Conservation (phyloP, 2,113 vertebrate species). For the Sinocyclocheilus rhinocerous region DNA sequence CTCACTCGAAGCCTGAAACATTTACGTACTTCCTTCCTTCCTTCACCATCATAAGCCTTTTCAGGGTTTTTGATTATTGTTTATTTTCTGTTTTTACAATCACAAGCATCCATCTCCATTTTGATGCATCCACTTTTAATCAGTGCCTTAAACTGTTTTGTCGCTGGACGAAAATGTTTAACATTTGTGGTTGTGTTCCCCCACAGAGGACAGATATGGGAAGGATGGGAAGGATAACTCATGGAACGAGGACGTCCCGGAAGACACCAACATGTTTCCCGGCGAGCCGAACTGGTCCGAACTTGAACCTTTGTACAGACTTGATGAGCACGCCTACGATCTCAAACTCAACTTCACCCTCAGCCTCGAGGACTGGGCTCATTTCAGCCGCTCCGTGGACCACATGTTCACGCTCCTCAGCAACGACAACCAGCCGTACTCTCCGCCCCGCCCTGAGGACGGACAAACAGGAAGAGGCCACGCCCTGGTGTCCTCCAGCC, state of each 20-base stretch:
- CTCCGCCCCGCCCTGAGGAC: neutral
- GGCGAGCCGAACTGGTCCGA: conserved; percentile 62
- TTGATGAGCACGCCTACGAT: conserved; percentile 61
- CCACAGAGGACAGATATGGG: conserved; percentile 93
- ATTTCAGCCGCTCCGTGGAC: conserved; percentile 66
- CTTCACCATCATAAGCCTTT: conserved; percentile 5
- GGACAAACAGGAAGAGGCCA: conserved; percentile 50
- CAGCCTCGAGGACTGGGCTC: conserved; percentile 67
- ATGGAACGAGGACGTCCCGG: conserved; percentile 54
- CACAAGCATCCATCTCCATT: conserved; percentile 45
- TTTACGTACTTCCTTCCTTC: conserved; percentile 12
- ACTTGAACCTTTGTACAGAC: conserved; percentile 72
- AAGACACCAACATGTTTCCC: conserved; percentile 36
- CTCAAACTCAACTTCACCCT: conserved; percentile 62
- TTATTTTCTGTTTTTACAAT: conserved; percentile 36
- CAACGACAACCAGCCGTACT: conserved; percentile 59
- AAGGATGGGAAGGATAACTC: conserved; percentile 96
- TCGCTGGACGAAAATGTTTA: neutral
- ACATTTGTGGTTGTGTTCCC: conserved; percentile 39
- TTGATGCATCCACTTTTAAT: conserved; percentile 29
- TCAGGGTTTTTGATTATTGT: conserved; percentile 20
- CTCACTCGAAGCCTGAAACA: conserved; percentile 40
- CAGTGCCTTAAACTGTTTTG: neutral
- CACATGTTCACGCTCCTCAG: conserved; percentile 68
- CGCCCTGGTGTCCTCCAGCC: conserved; percentile 58